These are phyloP conservation scores for Drosophila subobscura DNA, from an alignment of 1,140 invertebrate genomes.

Conservation along the genomic window DNA sequence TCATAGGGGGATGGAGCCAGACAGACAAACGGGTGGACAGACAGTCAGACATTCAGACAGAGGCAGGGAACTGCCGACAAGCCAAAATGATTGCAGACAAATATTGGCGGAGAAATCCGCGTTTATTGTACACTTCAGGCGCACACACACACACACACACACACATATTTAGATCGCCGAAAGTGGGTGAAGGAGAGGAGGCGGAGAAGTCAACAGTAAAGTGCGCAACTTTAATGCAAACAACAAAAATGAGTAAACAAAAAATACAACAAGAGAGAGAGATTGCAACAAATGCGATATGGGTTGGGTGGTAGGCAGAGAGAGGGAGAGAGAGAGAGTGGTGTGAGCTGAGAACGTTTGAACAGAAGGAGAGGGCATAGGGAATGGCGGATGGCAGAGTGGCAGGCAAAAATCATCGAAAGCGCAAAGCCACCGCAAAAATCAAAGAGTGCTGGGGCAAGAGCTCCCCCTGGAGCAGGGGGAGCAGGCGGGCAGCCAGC, in stretches of 20 bases:
- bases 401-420: slow-evolving; percentile 59
- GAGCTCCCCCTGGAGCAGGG: slow-evolving; percentile 4
- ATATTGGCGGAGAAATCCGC: slow-evolving; percentile 76
- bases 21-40: background rate
- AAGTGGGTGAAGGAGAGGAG: background rate
- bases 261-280: background rate
- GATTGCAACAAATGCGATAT: background rate
- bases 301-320: too few relatives aligned
- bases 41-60: slow-evolving; percentile 22
- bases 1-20: slow-evolving; percentile 13
- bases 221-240: slow-evolving; percentile 69
- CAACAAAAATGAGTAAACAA: slow-evolving; percentile 25
- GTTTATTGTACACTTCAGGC: slow-evolving; percentile 76
- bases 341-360: too few relatives aligned
- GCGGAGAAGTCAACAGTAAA: slow-evolving; percentile 19
- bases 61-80: slow-evolving; percentile 53
- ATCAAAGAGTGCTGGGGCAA: slow-evolving; percentile 53
- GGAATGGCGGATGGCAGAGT: too few relatives aligned
- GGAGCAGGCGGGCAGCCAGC: background rate
- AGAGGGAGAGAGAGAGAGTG: too few relatives aligned
- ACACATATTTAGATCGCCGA: too few relatives aligned
- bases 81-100: slow-evolving; percentile 78
- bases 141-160: slow-evolving; percentile 13
- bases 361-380: background rate
- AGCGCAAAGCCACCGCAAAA: slow-evolving; percentile 59